phyloP scores from a whole-genome alignment of 2,797 vertebrate genomes.

The Pseudopleuronectes americanus region DNA sequence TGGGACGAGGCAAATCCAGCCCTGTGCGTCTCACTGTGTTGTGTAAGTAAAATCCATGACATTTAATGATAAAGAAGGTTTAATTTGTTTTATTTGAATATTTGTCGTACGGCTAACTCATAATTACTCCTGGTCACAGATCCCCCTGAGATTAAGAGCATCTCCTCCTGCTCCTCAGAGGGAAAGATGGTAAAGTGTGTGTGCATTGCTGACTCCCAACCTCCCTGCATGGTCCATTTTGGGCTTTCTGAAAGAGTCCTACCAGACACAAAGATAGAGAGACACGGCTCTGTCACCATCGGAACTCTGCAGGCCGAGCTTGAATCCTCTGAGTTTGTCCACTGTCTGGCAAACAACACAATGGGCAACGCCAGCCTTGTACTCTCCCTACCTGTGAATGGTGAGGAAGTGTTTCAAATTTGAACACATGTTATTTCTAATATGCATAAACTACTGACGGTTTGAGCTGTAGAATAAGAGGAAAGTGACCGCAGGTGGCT shows the following conservation, averaged over 20 bases:
- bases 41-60: constrained; percentile 61
- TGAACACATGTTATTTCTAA: background rate
- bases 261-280: constrained; percentile 36
- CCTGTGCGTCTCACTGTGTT: constrained; percentile 54
- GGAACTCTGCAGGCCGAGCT: constrained; percentile 39
- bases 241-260: constrained; percentile 45
- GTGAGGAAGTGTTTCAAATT: constrained; percentile 40
- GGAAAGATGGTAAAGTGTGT: constrained; percentile 54
- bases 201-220: constrained; percentile 75
- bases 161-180: constrained; percentile 66
- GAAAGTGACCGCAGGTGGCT: background rate
- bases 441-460: background rate
- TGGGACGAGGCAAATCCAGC: constrained; percentile 59
- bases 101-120: background rate
- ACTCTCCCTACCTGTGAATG: constrained; percentile 44
- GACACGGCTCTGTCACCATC: constrained; percentile 49
- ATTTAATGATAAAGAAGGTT: background rate
- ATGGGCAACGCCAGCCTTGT: constrained; percentile 47
- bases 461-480: background rate
- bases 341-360: constrained; percentile 74
- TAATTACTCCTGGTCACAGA: constrained; percentile 54
- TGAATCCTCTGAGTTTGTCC: constrained; percentile 41
- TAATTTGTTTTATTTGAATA: background rate
- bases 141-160: constrained; percentile 68
- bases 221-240: constrained; percentile 65